phyloP scores from a whole-genome alignment of 2,797 vertebrate genomes.

The Sciaenops ocellatus region DNA sequence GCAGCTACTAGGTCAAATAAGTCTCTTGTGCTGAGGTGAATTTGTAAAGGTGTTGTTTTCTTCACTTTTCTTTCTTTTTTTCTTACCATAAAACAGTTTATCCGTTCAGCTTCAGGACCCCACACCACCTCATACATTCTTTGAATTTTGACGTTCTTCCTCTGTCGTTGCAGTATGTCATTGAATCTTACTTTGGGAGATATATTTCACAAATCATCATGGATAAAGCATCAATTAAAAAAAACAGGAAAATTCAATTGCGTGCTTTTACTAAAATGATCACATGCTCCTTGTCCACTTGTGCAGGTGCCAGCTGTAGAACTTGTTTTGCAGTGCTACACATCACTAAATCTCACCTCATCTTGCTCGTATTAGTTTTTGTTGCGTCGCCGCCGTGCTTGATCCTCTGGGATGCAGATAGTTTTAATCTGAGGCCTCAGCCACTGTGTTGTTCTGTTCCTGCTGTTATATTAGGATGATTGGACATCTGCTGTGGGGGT shows the following conservation, averaged over 20 bases:
- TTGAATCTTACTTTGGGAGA: not conserved
- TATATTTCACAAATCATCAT: not conserved
- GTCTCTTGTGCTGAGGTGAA: too few relatives aligned
- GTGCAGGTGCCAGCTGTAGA: not conserved
- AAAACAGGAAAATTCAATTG: not conserved
- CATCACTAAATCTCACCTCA: slow-evolving; percentile 47
- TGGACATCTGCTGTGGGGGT: slow-evolving; percentile 79
- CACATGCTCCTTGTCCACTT: not conserved
- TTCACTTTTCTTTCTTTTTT: not conserved
- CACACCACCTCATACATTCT: too few relatives aligned
- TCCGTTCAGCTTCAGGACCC: too few relatives aligned
- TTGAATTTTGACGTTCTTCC: not conserved
- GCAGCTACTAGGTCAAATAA: too few relatives aligned
- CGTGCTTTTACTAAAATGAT: not conserved
- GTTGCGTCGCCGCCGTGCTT: slow-evolving; percentile 42
- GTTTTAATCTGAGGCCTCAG: slow-evolving; percentile 75
- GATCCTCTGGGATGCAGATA: slow-evolving; percentile 67
- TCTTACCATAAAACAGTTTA: too few relatives aligned
- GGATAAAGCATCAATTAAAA: too few relatives aligned
- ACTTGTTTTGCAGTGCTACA: slow-evolving; percentile 18
- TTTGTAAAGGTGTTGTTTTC: too few relatives aligned
- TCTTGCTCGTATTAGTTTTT: slow-evolving; percentile 45
- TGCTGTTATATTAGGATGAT: slow-evolving; percentile 82
- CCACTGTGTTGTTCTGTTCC: slow-evolving; percentile 72
- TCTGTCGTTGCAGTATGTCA: not conserved